Percentiles rank a stretch among this genome's conserved stretches.
Conservation (phyloP, 2,797 vertebrate genomes). For the Oreochromis grahami region DNA sequence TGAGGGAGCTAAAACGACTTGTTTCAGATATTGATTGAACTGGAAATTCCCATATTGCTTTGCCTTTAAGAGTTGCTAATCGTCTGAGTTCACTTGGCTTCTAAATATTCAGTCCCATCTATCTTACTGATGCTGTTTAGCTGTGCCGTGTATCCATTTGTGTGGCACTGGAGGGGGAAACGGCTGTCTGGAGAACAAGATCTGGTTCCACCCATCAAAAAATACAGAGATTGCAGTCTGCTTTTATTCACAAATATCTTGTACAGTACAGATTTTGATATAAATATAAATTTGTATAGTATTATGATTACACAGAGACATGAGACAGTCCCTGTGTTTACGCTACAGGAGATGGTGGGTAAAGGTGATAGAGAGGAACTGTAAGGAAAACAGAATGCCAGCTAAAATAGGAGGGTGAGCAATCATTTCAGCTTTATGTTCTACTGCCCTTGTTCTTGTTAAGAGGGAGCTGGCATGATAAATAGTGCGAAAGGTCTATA, state of each 20-base stretch:
- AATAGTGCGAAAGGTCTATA: background rate
- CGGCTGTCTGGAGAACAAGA: background rate
- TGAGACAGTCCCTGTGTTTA: background rate
- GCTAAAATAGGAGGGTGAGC: background rate
- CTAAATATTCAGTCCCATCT: background rate
- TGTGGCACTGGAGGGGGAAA: background rate
- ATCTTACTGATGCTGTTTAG: background rate
- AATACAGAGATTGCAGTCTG: background rate
- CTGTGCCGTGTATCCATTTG: background rate
- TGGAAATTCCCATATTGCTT: background rate
- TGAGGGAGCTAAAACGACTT: background rate
- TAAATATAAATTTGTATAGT: background rate
- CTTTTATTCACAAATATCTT: background rate
- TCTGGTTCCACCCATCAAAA: background rate
- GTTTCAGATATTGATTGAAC: background rate
- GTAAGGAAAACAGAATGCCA: background rate
- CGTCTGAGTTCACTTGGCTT: background rate
- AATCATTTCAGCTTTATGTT: conserved; percentile 13
- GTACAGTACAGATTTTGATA: background rate
- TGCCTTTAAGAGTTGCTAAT: background rate
- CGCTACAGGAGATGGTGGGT: background rate
- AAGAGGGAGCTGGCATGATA: background rate
- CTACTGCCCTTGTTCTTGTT: conserved; percentile 13
- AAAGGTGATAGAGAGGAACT: background rate
- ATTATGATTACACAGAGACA: background rate